Evolutionary conservation across 1,140 invertebrate species (phyloP).

Genomic region (Pseudomyrmex sp.): DNA sequence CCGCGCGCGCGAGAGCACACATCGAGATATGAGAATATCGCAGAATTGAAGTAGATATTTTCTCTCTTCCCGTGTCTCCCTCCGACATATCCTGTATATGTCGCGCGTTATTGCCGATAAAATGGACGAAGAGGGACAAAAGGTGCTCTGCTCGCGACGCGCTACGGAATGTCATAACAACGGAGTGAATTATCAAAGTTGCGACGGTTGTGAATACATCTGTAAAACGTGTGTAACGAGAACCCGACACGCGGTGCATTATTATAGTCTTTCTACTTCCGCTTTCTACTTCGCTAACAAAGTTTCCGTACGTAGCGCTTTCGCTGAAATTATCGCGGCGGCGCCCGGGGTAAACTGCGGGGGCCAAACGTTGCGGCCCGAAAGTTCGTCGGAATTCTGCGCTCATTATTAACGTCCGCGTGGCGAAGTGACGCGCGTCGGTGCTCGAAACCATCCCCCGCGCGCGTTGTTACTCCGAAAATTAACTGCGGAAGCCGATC

Average conservation of each 20-base stretch:
- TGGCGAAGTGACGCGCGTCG: conserved; percentile 20
- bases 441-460: not conserved
- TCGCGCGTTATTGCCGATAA: conserved; percentile 23
- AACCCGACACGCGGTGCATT: conserved; percentile 29
- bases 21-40: conserved; percentile 8
- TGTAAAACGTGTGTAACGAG: conserved; percentile 40
- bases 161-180: conserved; percentile 5
- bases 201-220: conserved; percentile 5
- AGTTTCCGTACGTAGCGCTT: conserved; percentile 40
- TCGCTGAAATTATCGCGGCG: conserved; percentile 38
- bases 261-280: conserved; percentile 48
- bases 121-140: not conserved
- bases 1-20: not conserved
- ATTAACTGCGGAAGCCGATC: conserved; percentile 61
- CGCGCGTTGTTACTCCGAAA: conserved; percentile 63
- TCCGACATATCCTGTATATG: not conserved
- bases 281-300: conserved; percentile 44
- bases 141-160: not conserved
- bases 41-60: not conserved
- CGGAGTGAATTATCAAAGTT: conserved; percentile 20
- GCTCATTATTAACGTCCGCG: conserved; percentile 53
- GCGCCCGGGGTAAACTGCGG: conserved; percentile 39
- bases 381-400: conserved; percentile 54
- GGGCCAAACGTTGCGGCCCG: conserved; percentile 27
- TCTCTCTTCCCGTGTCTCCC: not conserved